phyloP scores from a whole-genome alignment of 2,113 vertebrate genomes.

The Phoxinus phoxinus region DNA sequence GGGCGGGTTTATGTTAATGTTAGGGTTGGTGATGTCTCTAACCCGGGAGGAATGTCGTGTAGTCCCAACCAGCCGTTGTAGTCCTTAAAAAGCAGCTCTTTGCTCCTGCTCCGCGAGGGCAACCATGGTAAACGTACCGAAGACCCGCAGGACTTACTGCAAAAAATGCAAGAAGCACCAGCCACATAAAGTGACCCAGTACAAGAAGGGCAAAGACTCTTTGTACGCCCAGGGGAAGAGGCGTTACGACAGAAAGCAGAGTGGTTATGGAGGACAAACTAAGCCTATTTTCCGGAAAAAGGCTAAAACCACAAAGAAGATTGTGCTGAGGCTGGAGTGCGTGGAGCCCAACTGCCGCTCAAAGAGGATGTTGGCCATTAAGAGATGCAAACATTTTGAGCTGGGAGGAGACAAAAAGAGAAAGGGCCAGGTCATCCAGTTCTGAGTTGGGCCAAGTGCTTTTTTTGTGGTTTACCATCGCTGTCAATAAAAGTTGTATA shows the following conservation, averaged over 20 bases:
- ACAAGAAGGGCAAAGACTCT: constrained; percentile 99
- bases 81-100: too few species aligned
- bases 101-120: constrained; percentile 48
- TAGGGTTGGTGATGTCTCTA: too few species aligned
- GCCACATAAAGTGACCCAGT: constrained; percentile 97
- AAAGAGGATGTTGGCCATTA: constrained; percentile 97
- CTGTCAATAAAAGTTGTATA: too few species aligned
- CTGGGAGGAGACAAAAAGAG: constrained; percentile 99
- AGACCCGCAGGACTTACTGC: constrained; percentile 95
- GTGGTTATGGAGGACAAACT: constrained; percentile 93
- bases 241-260: constrained; percentile 94
- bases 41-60: too few species aligned
- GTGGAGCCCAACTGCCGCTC: constrained; percentile 96
- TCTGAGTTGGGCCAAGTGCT: too few species aligned
- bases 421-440: too few species aligned
- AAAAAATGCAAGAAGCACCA: constrained; percentile 98
- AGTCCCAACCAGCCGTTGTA: too few species aligned
- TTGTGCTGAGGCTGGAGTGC: constrained; percentile 95
- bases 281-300: constrained; percentile 98
- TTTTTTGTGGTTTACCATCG: too few species aligned
- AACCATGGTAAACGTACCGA: constrained; percentile 87
- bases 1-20: too few species aligned
- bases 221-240: constrained; percentile 96
- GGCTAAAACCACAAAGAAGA: constrained; percentile 98
- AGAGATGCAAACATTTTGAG: constrained; percentile 98